Evolutionary conservation across 2,797 vertebrate genomes (phyloP).

Genomic region (Pseudomugil tenellus): DNA sequence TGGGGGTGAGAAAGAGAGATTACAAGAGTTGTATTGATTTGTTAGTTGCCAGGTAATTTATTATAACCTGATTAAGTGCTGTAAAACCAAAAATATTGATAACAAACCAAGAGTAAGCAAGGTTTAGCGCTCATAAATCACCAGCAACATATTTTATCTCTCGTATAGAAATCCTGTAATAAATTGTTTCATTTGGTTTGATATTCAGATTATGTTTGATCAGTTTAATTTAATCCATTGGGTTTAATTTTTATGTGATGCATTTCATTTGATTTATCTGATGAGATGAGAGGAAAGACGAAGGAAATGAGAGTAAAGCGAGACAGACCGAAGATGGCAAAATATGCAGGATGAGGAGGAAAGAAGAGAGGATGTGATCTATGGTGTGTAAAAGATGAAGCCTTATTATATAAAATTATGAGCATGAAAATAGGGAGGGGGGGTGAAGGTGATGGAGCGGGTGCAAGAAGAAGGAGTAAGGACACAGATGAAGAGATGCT

Average conservation of each 20-base stretch:
- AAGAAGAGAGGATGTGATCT: not conserved
- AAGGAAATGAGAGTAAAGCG: constrained; percentile 5
- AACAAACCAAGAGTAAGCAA: constrained; percentile 38
- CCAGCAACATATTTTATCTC: constrained; percentile 15
- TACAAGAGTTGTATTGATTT: constrained; percentile 40
- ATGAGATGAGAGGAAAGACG: constrained; percentile 5
- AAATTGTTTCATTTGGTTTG: not conserved
- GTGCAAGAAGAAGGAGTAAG: not conserved
- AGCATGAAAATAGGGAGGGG: not conserved
- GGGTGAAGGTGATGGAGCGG: not conserved
- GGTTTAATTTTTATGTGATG: not conserved
- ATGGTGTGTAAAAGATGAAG: constrained; percentile 13
- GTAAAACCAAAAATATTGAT: constrained; percentile 20
- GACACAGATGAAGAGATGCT: constrained; percentile 2
- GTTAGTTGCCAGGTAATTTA: constrained; percentile 25
- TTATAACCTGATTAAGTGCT: constrained; percentile 33
- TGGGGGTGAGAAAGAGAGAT: not conserved
- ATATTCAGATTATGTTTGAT: not conserved
- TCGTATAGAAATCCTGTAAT: not conserved
- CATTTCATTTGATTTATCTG: not conserved
- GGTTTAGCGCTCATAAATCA: constrained; percentile 25
- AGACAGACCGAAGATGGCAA: not conserved
- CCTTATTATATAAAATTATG: constrained; percentile 12
- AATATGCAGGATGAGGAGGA: not conserved
- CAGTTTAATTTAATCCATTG: constrained; percentile 3